These are phyloP conservation scores for Thalpophila matura DNA, from an alignment of 2,888 invertebrate species.

Conservation along the genomic window DNA sequence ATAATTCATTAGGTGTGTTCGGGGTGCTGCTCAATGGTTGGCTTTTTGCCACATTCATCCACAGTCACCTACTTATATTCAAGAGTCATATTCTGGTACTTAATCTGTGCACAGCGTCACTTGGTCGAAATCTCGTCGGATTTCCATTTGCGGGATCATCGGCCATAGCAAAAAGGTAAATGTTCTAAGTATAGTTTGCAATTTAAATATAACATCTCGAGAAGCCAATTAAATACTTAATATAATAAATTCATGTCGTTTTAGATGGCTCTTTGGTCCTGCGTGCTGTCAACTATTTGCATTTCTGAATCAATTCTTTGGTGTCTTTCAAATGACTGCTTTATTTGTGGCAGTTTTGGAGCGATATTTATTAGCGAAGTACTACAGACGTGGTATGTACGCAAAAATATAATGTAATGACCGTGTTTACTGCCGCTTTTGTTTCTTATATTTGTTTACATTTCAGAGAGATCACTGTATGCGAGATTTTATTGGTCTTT, in stretches of 20 bases:
- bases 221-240: background rate
- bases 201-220: background rate
- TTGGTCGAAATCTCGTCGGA: constrained; percentile 88
- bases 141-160: constrained; percentile 90
- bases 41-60: constrained; percentile 89
- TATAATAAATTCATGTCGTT: constrained; percentile 56
- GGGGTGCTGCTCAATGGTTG: constrained; percentile 90
- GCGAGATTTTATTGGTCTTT: constrained; percentile 84
- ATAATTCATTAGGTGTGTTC: constrained; percentile 83
- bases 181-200: background rate
- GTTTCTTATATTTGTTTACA: constrained; percentile 17
- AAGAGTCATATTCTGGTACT: constrained; percentile 89
- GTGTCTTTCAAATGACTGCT: constrained; percentile 89
- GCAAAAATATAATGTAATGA: background rate
- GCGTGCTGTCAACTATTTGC: constrained; percentile 90
- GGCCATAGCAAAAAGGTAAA: constrained; percentile 88
- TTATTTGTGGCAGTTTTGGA: constrained; percentile 87
- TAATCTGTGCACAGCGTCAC: constrained; percentile 88
- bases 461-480: constrained; percentile 84
- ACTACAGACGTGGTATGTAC: constrained; percentile 84
- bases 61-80: constrained; percentile 88
- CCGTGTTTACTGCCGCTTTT: background rate
- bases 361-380: constrained; percentile 86
- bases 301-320: constrained; percentile 89
- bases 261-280: constrained; percentile 90